Evolutionary conservation across 2,113 vertebrate species (phyloP), one percentile per base, ranked within the genome.

Genomic region (Meleagris gallopavo): DNA sequence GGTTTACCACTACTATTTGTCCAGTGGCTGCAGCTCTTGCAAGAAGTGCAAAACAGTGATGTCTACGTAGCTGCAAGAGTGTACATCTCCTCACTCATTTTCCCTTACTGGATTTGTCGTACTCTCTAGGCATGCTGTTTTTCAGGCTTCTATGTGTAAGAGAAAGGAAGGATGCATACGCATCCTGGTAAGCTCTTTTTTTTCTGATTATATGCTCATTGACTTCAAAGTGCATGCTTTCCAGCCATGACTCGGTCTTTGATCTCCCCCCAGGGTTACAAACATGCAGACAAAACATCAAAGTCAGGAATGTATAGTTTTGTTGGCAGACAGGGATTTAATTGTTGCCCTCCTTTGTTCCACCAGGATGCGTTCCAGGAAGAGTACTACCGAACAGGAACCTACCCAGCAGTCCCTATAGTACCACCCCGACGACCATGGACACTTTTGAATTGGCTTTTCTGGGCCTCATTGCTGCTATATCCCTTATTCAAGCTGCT

Each of bases 281-380:
- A 83, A 38, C 19, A 1, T 76, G 29, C 62, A 90, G 72, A 62
- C 87, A 40, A 41, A 75, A 50, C 54, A 73, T 86, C 83, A 78
- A 66, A 91, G 69, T 41, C 57, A 65, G 43, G 45, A 88, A 72
- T 45, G 69, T 54, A 40, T 65, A 32, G 36, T 78, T 88, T 46
- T 82, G 27, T 84, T 91, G 43, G 57, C 45, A 74, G 70, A 75
- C 75, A 43, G 43, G 21, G 27, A 50, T 93, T 61, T 75, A 72
- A 93, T 72, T 87, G 50, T 90, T 76, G 48, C 30, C 9, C 24
- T 86, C 43, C 64, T 94, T 94, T 96, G 75, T 73, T 86, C 54
- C 83, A 8, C 32, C 95, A 99, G 99, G 99, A 99, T 29, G 95
- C 98, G 40, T 99, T 99, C 93, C 99, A 99, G 96, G 99, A 99